Percentiles rank a stretch among this genome's conserved stretches.
Evolutionary conservation across 2,888 invertebrate species (phyloP).

Genomic region (Cerastis leucographa): DNA sequence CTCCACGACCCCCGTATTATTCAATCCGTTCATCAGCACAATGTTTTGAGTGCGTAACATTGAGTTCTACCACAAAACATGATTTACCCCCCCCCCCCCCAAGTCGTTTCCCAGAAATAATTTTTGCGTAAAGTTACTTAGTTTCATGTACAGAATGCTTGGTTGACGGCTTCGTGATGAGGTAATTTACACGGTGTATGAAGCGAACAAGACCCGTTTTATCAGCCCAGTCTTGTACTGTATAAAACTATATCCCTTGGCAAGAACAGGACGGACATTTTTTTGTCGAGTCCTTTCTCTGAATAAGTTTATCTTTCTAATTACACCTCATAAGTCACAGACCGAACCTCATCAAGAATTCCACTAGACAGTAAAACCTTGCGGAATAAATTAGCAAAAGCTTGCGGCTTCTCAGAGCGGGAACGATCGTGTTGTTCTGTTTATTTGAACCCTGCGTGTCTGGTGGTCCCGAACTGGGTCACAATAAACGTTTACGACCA

Average conservation of each 20-base stretch:
- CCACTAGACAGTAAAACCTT: conserved; percentile 31
- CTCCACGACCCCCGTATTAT: too few relatives aligned
- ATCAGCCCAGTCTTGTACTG: neutral
- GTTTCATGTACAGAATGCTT: too few relatives aligned
- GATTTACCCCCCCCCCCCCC: too few relatives aligned
- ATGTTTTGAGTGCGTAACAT: too few relatives aligned
- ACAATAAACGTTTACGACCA: conserved; percentile 84
- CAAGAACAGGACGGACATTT: neutral
- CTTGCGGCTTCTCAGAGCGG: conserved; percentile 49
- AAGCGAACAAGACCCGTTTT: neutral
- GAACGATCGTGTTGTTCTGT: conserved; percentile 63
- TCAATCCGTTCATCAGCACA: too few relatives aligned
- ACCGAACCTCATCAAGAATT: conserved; percentile 10
- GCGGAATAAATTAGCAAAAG: conserved; percentile 65
- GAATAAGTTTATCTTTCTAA: neutral
- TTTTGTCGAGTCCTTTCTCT: neutral
- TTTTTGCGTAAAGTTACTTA: too few relatives aligned
- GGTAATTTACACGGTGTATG: too few relatives aligned
- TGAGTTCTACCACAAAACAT: too few relatives aligned
- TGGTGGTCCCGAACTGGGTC: conserved; percentile 79
- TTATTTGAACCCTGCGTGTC: conserved; percentile 77
- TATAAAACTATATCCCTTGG: neutral
- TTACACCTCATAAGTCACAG: conserved; percentile 1
- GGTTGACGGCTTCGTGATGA: too few relatives aligned
- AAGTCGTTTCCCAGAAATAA: too few relatives aligned